Evolutionary conservation across 2,113 vertebrate species (phyloP), one percentile per base, ranked within the genome.

Genomic region (Ictalurus punctatus): DNA sequence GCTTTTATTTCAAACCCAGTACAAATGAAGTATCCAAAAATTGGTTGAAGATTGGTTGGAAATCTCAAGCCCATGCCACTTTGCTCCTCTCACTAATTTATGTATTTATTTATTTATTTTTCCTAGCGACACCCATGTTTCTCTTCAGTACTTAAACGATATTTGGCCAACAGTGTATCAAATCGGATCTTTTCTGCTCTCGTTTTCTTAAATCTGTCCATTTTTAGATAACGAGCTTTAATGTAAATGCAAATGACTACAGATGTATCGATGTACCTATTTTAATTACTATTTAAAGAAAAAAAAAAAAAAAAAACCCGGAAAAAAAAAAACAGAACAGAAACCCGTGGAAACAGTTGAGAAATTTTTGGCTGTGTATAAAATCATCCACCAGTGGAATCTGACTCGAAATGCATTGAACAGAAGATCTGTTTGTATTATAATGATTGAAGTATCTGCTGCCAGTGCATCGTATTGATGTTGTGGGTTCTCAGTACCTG

Each of bases 171-270:
- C 37, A 6, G 44, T 56, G 23, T 27, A n/a, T 86, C 67, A 86
- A 63, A 88, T 85, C 74, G 34, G 34, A 71, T 48, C 83, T 89
- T 84, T 74, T 71, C 87, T 79, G 79, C 81, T 37, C 58, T 90
- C n/a, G 27, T 88, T 82, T 88, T 90, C 63, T 87, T 52, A 80
- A 83, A 90, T n/a, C 65, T 54, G 73, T 88, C 83, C 71, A 61
- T 89, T 91, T 91, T 89, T 65, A 67, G 88, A 74, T 59, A 63
- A 86, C 74, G 56, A 86, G 59, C 73, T 89, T 87, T 59, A 86
- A 85, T 79, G 48, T 78, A 48, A 69, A 61, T 79, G 86, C 89
- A 58, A 88, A 83, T 87, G 74, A 87, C 74, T 81, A 69, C 85
- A 83, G 34, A 63, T 87, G 73, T 91, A 86, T 89, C 7, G 59